These are phyloP conservation scores for Musca domestica DNA, from an alignment of 1,140 invertebrate genomes.

Conservation along the genomic window DNA sequence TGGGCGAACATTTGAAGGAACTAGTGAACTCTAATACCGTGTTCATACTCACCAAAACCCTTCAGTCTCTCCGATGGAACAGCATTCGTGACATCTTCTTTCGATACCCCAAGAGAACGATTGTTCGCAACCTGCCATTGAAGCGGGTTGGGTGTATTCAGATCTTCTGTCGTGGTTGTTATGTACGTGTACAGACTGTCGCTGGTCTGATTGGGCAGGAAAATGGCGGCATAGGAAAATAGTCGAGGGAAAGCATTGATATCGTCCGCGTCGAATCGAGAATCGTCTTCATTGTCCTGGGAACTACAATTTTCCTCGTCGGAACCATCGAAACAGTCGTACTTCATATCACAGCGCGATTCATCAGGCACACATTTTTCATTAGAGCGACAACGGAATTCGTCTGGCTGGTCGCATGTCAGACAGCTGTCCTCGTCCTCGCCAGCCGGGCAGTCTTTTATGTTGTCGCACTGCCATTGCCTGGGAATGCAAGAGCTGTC, in stretches of 20 bases:
- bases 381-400: conserved; percentile 58
- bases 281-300: conserved; percentile 30
- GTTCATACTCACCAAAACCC: conserved; percentile 40
- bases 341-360: conserved; percentile 77
- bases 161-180: conserved; percentile 42
- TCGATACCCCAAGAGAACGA: conserved; percentile 29
- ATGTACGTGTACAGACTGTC: conserved; percentile 48
- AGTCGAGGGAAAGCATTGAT: conserved; percentile 45
- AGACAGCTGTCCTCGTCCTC: conserved; percentile 66
- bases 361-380: conserved; percentile 70
- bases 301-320: conserved; percentile 68
- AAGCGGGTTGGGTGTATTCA: conserved; percentile 44
- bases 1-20: background rate
- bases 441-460: conserved; percentile 63
- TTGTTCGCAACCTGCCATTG: conserved; percentile 37
- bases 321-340: conserved; percentile 76
- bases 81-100: conserved; percentile 32
- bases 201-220: conserved; percentile 47
- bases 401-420: conserved; percentile 57
- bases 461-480: conserved; percentile 66
- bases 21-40: background rate
- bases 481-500: conserved; percentile 65
- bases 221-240: conserved; percentile 46
- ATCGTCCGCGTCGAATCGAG: conserved; percentile 41
- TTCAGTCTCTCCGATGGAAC: conserved; percentile 33